Evolutionary conservation across 2,113 vertebrate genomes (phyloP).

Genomic region (Microtus ochrogaster): DNA sequence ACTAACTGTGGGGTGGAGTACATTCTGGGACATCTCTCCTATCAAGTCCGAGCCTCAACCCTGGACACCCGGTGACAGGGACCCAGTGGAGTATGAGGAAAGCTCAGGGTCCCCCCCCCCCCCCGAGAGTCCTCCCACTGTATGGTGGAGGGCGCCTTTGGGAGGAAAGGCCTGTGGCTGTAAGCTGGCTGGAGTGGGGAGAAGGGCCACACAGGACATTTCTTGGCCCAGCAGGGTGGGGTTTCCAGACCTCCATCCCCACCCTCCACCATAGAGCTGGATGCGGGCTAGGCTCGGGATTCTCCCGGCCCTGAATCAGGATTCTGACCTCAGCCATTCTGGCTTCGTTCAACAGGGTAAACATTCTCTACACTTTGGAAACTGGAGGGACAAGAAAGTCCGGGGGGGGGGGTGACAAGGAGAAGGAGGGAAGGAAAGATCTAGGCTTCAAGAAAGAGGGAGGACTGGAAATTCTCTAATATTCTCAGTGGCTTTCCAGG

Average conservation of each 20-base stretch:
- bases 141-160: fast-evolving
- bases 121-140: neutral
- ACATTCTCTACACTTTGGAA: slow-evolving; percentile 49
- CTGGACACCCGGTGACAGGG: neutral
- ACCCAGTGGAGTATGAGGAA: no score
- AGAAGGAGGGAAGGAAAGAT: neutral
- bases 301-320: neutral
- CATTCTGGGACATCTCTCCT: neutral
- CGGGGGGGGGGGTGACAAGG: neutral
- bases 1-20: neutral
- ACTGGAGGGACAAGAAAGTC: slow-evolving; percentile 60
- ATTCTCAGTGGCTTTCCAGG: neutral
- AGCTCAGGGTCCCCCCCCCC: neutral
- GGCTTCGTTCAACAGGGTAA: neutral
- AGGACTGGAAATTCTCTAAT: neutral
- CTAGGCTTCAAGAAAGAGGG: neutral
- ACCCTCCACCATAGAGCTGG: neutral
- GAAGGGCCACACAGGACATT: neutral
- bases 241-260: neutral
- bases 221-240: fast-evolving
- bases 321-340: neutral
- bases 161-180: fast-evolving
- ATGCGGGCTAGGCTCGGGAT: neutral
- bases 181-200: neutral
- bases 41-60: neutral